A percentile compares a stretch with the other conserved stretches of the same genome.
phyloP scores from a whole-genome alignment of 2,797 vertebrate genomes.

The Pseudomugil gertrudae region DNA sequence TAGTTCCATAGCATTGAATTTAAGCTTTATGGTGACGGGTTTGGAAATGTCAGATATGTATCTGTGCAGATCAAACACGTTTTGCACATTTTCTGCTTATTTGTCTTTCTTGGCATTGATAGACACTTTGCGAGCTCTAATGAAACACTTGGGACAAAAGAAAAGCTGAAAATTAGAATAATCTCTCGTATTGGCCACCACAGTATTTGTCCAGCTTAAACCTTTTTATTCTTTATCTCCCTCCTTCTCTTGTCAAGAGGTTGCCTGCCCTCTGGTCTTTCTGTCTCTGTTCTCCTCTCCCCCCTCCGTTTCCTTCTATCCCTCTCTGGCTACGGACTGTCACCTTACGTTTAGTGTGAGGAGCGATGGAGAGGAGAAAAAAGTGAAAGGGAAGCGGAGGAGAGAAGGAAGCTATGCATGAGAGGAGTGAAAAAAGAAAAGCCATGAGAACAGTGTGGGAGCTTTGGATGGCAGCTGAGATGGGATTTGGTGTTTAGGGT shows the following conservation, averaged over 20 bases:
- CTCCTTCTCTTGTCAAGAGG: conserved; percentile 30
- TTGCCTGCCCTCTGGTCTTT: conserved; percentile 45
- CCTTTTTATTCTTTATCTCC: conserved; percentile 31
- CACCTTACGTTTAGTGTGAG: conserved; percentile 66
- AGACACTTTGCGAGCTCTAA: neutral
- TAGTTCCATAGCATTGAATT: conserved; percentile 19
- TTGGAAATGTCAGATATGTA: conserved; percentile 18
- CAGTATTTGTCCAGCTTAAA: conserved; percentile 23
- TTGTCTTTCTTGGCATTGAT: neutral
- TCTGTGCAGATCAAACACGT: conserved; percentile 12
- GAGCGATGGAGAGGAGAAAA: conserved; percentile 30
- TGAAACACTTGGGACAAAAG: conserved; percentile 7
- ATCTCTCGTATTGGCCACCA: neutral
- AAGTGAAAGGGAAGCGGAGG: conserved; percentile 36
- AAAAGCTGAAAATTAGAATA: conserved; percentile 18
- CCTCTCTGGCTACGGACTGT: conserved; percentile 63
- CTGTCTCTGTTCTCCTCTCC: conserved; percentile 33
- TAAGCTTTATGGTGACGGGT: conserved; percentile 27
- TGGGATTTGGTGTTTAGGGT: conserved; percentile 46
- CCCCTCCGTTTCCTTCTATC: conserved; percentile 44
- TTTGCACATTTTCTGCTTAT: neutral
- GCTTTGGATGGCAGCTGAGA: conserved; percentile 27
- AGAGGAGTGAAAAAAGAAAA: conserved; percentile 20
- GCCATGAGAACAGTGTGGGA: conserved; percentile 39
- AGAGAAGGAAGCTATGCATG: conserved; percentile 52